Base-by-base conservation (phyloP, 2,888 invertebrate genomes). In the Perizoma flavofasciatum region DNA sequence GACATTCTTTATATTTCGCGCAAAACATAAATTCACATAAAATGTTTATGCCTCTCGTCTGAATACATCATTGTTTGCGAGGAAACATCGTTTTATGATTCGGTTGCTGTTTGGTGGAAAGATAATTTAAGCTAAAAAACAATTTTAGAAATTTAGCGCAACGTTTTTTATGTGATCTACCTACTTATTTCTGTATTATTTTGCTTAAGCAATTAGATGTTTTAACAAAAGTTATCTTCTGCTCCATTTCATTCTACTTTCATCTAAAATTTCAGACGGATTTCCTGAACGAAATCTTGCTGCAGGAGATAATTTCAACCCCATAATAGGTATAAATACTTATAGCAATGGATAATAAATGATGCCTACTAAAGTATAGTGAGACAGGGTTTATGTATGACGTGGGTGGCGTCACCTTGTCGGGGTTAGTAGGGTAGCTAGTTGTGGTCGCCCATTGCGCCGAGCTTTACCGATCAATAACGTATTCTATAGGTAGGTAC, bases 381-480 rank as follows among this genome's bases (percentile, higher is more conserved):
- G 34, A 49, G 32, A 49, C n/a, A 35, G 22, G 22, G 5, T 37
- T 6, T 32, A 32, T 34, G 32, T 32, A 37, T 37, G 49, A 49
- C n/a, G 39, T 49, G 46, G 44, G 50, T 49, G 63, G 65, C 66
- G 66, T 64, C 66, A 59, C 34, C 34, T 43, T 40, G 69, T 41
- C 84, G 85, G 81, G 85, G 86, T 86, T 82, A 86, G 78, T 86
- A 75, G 85, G 85, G 85, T 86, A 85, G 72, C 67, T 66, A 70
- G 70, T 64, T 70, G 74, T 60, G 78, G 76, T 72, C 69, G 63
- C 61, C 54, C 54, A 50, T 61, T n/a, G 61, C 51, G 9, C 8
- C 33, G 10, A 37, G 4, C 48, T 11, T 62, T 37, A 11, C 67
- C 70, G 82, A 83, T 86, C 86, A 72, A 86, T 87, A 84, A 59